Percentiles rank a stretch among this genome's conserved stretches.
phyloP scores from a whole-genome alignment of 1,140 invertebrate species.

The Zaprionus taronus region DNA sequence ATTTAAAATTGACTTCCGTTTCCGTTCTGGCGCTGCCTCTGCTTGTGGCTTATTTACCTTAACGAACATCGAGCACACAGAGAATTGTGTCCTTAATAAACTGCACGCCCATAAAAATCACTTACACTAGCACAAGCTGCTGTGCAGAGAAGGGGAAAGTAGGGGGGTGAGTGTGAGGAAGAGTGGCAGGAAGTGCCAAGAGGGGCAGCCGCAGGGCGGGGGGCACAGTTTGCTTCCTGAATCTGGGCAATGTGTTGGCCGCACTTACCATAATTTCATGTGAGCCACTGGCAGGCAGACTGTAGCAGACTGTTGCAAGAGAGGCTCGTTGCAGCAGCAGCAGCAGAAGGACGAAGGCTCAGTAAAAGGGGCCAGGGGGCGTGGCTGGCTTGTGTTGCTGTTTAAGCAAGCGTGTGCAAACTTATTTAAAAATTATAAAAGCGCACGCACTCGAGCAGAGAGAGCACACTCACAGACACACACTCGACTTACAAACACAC shows the following conservation, averaged over 20 bases:
- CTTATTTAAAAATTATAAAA: conserved; percentile 67
- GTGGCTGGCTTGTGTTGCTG: conserved; percentile 60
- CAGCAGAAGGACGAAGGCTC: neutral
- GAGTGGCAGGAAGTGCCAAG: neutral
- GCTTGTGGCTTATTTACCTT: conserved; percentile 12
- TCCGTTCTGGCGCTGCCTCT: neutral
- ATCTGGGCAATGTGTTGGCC: conserved; percentile 37
- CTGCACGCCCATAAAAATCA: conserved; percentile 71
- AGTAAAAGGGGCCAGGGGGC: neutral
- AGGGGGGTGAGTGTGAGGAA: rapidly evolving
- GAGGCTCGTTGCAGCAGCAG: neutral
- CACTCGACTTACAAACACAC: conserved; percentile 1
- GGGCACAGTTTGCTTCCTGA: conserved; percentile 16
- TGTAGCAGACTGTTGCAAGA: neutral
- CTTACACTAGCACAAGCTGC: conserved; percentile 52
- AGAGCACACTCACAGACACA: neutral
- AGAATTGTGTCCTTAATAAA: conserved; percentile 70
- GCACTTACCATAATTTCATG: conserved; percentile 53
- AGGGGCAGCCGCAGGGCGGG: neutral
- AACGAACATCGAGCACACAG: conserved; percentile 18
- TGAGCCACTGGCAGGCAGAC: conserved; percentile 14
- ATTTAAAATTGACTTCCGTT: conserved; percentile 34
- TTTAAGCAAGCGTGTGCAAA: conserved; percentile 78
- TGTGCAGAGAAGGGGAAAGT: neutral
- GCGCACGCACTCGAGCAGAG: conserved; percentile 43